phyloP scores from a whole-genome alignment of 2,888 invertebrate genomes.

The Volucella zonaria region DNA sequence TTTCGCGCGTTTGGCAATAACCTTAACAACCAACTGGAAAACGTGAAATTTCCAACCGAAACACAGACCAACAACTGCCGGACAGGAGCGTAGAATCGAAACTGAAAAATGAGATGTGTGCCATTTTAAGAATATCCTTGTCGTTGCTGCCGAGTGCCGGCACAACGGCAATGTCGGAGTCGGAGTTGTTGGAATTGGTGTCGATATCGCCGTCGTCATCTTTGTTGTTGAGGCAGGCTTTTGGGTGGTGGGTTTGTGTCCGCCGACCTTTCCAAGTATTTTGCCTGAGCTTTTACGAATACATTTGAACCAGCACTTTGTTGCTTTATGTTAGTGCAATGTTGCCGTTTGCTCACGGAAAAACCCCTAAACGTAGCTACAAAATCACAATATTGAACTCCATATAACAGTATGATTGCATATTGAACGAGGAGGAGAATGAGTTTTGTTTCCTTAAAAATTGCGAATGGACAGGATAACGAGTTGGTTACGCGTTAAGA shows the following conservation, averaged over 20 bases:
- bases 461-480: too few relatives aligned
- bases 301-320: too few relatives aligned
- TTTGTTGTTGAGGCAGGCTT: slow-evolving; percentile 66
- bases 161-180: background rate
- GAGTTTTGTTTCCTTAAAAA: too few relatives aligned
- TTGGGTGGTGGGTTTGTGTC: slow-evolving; percentile 28
- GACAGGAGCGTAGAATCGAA: slow-evolving; percentile 68
- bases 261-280: slow-evolving; percentile 65
- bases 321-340: too few relatives aligned
- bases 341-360: too few relatives aligned
- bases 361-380: too few relatives aligned
- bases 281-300: slow-evolving; percentile 61
- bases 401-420: too few relatives aligned
- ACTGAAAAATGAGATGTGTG: slow-evolving; percentile 68
- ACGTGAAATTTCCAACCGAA: slow-evolving; percentile 35
- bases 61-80: slow-evolving; percentile 61
- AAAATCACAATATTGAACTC: too few relatives aligned
- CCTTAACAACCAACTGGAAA: slow-evolving; percentile 33
- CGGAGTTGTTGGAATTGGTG: too few relatives aligned
- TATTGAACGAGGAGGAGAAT: too few relatives aligned
- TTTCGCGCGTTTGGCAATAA: slow-evolving; percentile 54
- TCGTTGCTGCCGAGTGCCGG: background rate
- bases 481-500: too few relatives aligned
- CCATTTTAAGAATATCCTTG: slow-evolving; percentile 46
- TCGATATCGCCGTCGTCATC: slow-evolving; percentile 20